phyloP scores from a whole-genome alignment of 2,113 vertebrate species.

The Notothenia coriiceps region DNA sequence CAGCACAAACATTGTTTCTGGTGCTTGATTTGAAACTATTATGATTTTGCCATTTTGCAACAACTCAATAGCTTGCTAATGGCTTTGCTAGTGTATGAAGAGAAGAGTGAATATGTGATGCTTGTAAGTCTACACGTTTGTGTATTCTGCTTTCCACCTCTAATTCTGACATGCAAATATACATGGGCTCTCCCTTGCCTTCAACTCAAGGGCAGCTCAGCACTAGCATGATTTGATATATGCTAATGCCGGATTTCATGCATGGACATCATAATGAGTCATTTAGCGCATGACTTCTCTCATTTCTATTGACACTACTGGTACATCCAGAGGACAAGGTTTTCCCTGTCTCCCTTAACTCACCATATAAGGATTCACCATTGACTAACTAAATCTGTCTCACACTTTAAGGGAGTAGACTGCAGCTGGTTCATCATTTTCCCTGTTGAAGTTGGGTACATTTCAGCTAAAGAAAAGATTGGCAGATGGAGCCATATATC shows the following conservation, averaged over 20 bases:
- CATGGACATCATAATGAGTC: slow-evolving; percentile 63
- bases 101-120: background rate
- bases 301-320: slow-evolving; percentile 60
- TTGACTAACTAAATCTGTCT: slow-evolving; percentile 27
- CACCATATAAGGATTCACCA: slow-evolving; percentile 29
- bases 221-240: slow-evolving; percentile 54
- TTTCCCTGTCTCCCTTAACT: slow-evolving; percentile 54
- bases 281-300: slow-evolving; percentile 65
- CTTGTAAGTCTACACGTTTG: background rate
- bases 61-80: slow-evolving; percentile 40
- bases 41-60: slow-evolving; percentile 49
- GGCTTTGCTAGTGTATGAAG: slow-evolving; percentile 13
- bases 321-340: slow-evolving; percentile 54
- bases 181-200: slow-evolving; percentile 3
- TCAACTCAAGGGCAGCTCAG: slow-evolving; percentile 46
- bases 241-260: slow-evolving; percentile 67
- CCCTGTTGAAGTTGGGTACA: background rate
- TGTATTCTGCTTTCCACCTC: background rate
- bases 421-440: background rate
- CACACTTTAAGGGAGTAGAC: background rate
- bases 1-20: slow-evolving; percentile 55
- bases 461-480: background rate
- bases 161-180: slow-evolving; percentile 39
- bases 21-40: slow-evolving; percentile 41
- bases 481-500: background rate